Percentiles rank a stretch among this genome's conserved stretches.
phyloP scores from a whole-genome alignment of 30 jellyfish, hydroid and myxozoan genomes.

The Sanderia malayensis region DNA sequence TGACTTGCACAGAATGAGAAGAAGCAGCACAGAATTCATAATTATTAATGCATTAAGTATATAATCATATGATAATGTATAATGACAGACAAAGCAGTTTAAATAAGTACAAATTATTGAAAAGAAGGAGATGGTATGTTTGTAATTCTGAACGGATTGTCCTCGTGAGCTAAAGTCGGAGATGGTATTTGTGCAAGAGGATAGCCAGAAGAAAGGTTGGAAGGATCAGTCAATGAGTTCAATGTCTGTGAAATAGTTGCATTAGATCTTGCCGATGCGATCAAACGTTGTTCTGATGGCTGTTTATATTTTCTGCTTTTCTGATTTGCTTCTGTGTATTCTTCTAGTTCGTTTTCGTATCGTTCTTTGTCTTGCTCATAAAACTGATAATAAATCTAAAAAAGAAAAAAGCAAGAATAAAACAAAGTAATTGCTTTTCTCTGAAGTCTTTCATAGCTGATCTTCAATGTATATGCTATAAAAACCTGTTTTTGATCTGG shows the following conservation, averaged over 20 bases:
- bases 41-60: no score
- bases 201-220: background rate
- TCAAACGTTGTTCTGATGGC: background rate
- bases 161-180: background rate
- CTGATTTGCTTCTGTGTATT: background rate
- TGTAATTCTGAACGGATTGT: background rate
- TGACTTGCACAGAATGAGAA: no score
- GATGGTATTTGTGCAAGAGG: background rate
- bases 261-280: background rate
- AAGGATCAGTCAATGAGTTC: background rate
- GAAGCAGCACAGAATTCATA: no score
- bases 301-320: background rate
- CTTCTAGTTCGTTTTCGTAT: slow-evolving; percentile 29
- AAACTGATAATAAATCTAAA: slow-evolving; percentile 20
- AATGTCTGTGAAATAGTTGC: background rate
- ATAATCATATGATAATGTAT: no score
- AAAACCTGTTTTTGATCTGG: slow-evolving; percentile 62
- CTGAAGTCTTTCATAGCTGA: background rate
- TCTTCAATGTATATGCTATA: background rate
- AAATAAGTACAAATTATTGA: background rate
- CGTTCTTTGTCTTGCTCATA: slow-evolving; percentile 48
- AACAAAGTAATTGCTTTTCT: background rate
- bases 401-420: background rate
- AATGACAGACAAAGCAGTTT: no score
- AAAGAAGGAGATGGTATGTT: slow-evolving; percentile 5